Conservation (phyloP, 2,888 invertebrate species). For the Drosophila longiperda region DNA sequence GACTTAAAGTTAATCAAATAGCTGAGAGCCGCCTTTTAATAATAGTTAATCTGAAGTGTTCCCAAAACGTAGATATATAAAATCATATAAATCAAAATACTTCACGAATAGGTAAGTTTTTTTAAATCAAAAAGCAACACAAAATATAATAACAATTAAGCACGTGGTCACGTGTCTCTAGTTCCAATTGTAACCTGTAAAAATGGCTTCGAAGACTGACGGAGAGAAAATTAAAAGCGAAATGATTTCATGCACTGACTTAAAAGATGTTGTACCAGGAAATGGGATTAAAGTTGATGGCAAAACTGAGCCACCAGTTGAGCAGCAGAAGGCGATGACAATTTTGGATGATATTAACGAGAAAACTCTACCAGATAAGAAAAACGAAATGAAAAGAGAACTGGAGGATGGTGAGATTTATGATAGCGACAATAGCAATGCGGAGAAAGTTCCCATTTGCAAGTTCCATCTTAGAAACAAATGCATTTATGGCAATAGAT, state of each 20-base stretch:
- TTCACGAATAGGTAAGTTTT: neutral
- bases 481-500: neutral
- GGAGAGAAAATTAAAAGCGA: neutral
- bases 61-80: no score
- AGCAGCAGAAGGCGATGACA: neutral
- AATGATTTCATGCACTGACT: neutral
- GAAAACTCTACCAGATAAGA: neutral
- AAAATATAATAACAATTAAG: neutral
- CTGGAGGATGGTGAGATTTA: constrained; percentile 3
- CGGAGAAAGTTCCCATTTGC: neutral
- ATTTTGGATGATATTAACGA: neutral
- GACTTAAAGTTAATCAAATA: neutral
- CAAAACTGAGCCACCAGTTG: neutral
- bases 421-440: neutral
- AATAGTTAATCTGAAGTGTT: no score
- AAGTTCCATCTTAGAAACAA: neutral
- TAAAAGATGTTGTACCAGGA: neutral
- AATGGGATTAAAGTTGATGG: neutral
- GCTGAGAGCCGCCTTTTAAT: no score
- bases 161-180: neutral
- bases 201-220: neutral
- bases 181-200: neutral
- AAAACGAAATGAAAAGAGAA: neutral
- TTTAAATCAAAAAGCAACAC: neutral
- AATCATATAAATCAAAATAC: neutral